phyloP scores from a whole-genome alignment of 2,797 vertebrate species.

The Babyrousa celebensis region DNA sequence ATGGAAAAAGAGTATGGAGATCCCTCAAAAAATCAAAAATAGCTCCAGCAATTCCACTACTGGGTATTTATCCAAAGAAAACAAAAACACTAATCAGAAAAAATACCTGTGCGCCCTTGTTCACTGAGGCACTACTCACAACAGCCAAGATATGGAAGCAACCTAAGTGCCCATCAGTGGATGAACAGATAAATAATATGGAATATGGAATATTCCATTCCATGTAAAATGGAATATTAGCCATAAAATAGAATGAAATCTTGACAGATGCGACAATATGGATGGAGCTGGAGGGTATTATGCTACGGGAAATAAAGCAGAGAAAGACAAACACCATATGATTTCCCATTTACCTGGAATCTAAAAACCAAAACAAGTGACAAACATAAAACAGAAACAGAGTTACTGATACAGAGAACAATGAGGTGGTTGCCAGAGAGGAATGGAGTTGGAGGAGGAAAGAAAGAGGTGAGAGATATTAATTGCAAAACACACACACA shows the following conservation, averaged over 20 bases:
- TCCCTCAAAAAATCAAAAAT: not conserved
- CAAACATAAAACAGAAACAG: not conserved
- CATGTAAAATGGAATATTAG: not conserved
- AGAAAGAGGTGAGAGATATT: not conserved
- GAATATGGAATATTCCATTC: too few relatives aligned
- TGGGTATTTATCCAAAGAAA: not conserved
- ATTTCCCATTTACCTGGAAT: not conserved
- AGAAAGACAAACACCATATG: not conserved
- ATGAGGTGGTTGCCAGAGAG: not conserved
- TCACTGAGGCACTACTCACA: not conserved
- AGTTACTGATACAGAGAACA: not conserved
- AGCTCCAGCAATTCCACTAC: not conserved
- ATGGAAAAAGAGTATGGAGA: not conserved
- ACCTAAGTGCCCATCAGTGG: not conserved
- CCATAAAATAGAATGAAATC: not conserved
- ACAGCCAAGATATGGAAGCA: not conserved
- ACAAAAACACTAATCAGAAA: not conserved
- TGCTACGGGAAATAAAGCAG: not conserved
- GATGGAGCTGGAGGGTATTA: not conserved
- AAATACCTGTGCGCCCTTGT: not conserved
- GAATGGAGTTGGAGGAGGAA: not conserved
- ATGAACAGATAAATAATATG: not conserved
- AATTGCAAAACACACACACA: not conserved
- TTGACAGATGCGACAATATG: not conserved
- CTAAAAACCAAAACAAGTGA: not conserved